These are phyloP conservation scores for Engystomops pustulosus DNA, from an alignment of 2,113 vertebrate genomes.

Conservation along the genomic window DNA sequence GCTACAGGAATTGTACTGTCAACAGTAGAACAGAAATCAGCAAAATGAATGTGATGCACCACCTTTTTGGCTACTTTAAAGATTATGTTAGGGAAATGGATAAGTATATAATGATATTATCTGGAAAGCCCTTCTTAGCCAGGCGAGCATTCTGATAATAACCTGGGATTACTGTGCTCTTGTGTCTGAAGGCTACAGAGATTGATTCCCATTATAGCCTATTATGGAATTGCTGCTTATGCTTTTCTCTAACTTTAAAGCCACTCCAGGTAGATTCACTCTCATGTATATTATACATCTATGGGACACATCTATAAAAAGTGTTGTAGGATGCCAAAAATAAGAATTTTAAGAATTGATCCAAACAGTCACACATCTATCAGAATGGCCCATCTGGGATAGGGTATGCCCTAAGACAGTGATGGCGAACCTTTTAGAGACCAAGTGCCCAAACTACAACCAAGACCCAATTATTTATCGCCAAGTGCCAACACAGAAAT, in stretches of 20 bases:
- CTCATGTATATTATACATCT: too few species aligned
- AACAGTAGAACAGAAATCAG: background rate
- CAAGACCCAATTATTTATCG: too few species aligned
- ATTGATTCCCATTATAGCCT: background rate
- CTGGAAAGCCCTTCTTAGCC: background rate
- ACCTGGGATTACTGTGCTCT: background rate
- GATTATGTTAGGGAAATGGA: background rate
- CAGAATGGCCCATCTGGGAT: too few species aligned
- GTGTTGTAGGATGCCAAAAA: too few species aligned
- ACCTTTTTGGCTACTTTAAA: background rate
- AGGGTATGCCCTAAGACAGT: too few species aligned
- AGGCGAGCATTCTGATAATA: background rate
- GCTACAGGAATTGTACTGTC: background rate
- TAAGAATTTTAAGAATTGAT: too few species aligned
- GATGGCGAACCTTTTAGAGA: too few species aligned
- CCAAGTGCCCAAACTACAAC: too few species aligned
- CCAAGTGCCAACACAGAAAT: too few species aligned
- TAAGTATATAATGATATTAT: constrained; percentile 8
- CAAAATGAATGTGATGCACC: background rate
- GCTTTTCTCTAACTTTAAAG: too few species aligned
- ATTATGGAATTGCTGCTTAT: background rate
- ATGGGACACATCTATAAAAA: too few species aligned
- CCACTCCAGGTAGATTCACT: too few species aligned
- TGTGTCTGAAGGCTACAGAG: background rate
- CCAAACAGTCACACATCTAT: background rate